Base-by-base conservation (phyloP, 1,140 invertebrate genomes). In the Anoplophora glabripennis region DNA sequence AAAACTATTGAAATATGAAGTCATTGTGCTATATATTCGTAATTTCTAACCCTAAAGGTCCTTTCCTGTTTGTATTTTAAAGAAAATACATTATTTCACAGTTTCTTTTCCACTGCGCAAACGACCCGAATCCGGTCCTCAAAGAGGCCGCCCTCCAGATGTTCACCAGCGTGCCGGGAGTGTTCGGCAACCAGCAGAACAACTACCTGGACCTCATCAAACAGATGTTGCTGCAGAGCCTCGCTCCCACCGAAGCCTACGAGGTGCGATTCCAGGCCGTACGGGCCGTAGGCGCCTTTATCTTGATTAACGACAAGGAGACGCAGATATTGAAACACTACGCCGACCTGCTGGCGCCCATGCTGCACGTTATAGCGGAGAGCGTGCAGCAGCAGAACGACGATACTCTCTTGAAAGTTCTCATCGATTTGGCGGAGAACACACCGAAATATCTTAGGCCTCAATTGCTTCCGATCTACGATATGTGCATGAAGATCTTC, bases 21-120 rank as follows among this genome's bases (percentile, higher is more conserved):
- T n/a, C n/a, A n/a, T n/a, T n/a, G n/a, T n/a, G n/a, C n/a, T n/a
- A n/a, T n/a, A n/a, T n/a, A n/a, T n/a, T n/a, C n/a, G n/a, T n/a
- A n/a, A n/a, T n/a, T n/a, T n/a, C n/a, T n/a, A n/a, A n/a, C n/a
- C n/a, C n/a, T n/a, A n/a, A n/a, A n/a, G n/a, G n/a, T 28, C 2
- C 21, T 28, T 28, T 28, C 21, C 2, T n/a, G 3, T 28, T 28
- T 28, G 21, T 28, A 28, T 5, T n/a, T n/a, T 28, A 28, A 28
- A 28, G 5, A 28, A 28, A 28, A 28, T 3, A 28, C 21, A n/a
- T n/a, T 52, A 44, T 54, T 42, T 67, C 71, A 14, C 59, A 75
- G 74, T 99, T 98, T 77, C 82, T 99, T 69, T 99, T 98, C 78
- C 89, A 94, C 72, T 94, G 93, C 79, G 93, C 92, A 11, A 93